These are phyloP conservation scores for Drosophila buzzatii DNA, from an alignment of 2,888 invertebrate species.

Conservation along the genomic window DNA sequence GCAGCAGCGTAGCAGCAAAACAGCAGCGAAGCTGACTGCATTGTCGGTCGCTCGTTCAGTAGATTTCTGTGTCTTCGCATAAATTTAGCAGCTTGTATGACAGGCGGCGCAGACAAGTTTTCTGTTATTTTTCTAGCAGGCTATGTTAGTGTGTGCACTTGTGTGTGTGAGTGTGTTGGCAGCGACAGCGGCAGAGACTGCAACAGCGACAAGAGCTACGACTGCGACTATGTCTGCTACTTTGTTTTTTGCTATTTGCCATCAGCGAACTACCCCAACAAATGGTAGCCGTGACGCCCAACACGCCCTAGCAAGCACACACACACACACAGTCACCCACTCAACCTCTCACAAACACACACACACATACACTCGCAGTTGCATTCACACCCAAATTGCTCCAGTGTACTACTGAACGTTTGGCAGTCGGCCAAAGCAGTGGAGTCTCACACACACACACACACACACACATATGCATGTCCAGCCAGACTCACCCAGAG, in stretches of 20 bases:
- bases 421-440: slow-evolving; percentile 76
- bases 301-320: slow-evolving; percentile 20
- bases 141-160: slow-evolving; percentile 1
- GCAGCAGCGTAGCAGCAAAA: slow-evolving; percentile 2
- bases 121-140: slow-evolving; percentile 35
- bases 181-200: background rate
- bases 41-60: slow-evolving; percentile 82
- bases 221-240: slow-evolving; percentile 9
- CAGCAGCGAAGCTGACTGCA: slow-evolving; percentile 48
- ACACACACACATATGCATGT: background rate
- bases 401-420: slow-evolving; percentile 79
- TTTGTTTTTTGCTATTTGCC: slow-evolving; percentile 56
- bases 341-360: slow-evolving; percentile 14
- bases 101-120: slow-evolving; percentile 73
- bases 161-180: background rate
- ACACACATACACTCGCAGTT: slow-evolving; percentile 21
- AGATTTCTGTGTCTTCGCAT: slow-evolving; percentile 84
- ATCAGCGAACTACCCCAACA: slow-evolving; percentile 78
- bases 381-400: slow-evolving; percentile 76
- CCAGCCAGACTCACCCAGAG: background rate
- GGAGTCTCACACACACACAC: slow-evolving; percentile 24
- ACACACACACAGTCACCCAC: slow-evolving; percentile 8
- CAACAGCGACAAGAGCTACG: background rate
- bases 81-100: slow-evolving; percentile 82
- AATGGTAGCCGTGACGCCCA: slow-evolving; percentile 55